These are phyloP conservation scores for Athrips mouffetella DNA, from an alignment of 2,888 invertebrate genomes.

Conservation along the genomic window DNA sequence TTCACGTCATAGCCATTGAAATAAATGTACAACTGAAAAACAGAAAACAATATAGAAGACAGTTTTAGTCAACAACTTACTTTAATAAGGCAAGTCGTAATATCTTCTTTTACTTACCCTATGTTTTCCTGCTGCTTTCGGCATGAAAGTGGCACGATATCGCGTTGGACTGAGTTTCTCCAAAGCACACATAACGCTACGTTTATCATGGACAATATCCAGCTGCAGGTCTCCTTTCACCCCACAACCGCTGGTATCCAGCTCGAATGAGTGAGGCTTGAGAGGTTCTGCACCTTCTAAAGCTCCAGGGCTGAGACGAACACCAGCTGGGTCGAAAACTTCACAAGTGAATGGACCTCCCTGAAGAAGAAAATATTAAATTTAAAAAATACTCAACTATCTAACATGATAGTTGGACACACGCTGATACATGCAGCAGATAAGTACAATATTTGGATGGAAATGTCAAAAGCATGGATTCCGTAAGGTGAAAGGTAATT, in stretches of 20 bases:
- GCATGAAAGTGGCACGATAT: constrained; percentile 88
- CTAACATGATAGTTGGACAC: no score
- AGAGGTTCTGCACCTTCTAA: constrained; percentile 90
- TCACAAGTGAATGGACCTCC: constrained; percentile 98
- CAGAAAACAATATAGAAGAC: neutral
- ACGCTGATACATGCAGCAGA: no score
- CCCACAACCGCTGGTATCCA: constrained; percentile 79
- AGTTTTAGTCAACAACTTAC: no score
- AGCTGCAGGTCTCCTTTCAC: constrained; percentile 92
- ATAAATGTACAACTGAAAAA: constrained; percentile 87
- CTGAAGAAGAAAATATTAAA: constrained; percentile 53
- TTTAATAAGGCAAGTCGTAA: no score
- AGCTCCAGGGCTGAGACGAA: constrained; percentile 84
- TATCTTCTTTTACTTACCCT: constrained; percentile 73
- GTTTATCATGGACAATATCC: constrained; percentile 93
- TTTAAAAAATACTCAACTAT: no score
- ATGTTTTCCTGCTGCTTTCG: constrained; percentile 88
- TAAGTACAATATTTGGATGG: no score
- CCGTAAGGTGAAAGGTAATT: no score
- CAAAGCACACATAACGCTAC: constrained; percentile 89
- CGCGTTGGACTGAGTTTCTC: constrained; percentile 87
- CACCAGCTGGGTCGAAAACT: constrained; percentile 95
- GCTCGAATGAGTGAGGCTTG: constrained; percentile 90
- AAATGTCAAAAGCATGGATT: no score
- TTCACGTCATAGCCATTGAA: constrained; percentile 92